These are phyloP conservation scores for Coreius guichenoti DNA, from an alignment of 2,797 vertebrate species.

Conservation along the genomic window DNA sequence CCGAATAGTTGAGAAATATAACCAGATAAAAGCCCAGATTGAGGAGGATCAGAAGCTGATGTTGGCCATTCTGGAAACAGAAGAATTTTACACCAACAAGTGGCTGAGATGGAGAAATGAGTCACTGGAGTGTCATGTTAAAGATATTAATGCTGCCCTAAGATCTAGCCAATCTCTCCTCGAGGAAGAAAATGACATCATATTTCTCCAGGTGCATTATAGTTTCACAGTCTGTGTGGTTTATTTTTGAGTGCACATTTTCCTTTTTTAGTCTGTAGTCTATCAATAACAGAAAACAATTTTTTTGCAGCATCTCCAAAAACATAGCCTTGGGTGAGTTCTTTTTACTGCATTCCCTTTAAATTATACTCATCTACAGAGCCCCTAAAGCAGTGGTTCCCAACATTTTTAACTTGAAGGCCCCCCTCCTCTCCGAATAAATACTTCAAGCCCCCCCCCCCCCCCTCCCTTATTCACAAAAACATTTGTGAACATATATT, in stretches of 20 bases:
- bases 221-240: neutral
- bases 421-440: too few species aligned
- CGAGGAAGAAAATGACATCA: slow-evolving; percentile 65
- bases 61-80: slow-evolving; percentile 78
- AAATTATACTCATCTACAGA: neutral
- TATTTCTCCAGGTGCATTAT: slow-evolving; percentile 49
- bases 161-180: slow-evolving; percentile 71
- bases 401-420: too few species aligned
- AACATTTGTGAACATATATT: too few species aligned
- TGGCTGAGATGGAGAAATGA: slow-evolving; percentile 73
- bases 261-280: neutral
- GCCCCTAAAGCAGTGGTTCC: neutral
- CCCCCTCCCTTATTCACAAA: too few species aligned
- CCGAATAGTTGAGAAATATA: slow-evolving; percentile 76
- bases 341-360: slow-evolving; percentile 4
- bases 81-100: slow-evolving; percentile 71
- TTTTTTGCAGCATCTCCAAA: slow-evolving; percentile 72
- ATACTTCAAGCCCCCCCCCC: too few species aligned
- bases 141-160: slow-evolving; percentile 71
- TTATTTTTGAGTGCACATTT: neutral
- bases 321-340: slow-evolving; percentile 75
- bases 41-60: slow-evolving; percentile 79
- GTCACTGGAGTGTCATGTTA: slow-evolving; percentile 69
- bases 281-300: slow-evolving; percentile 8
- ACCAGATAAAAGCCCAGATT: slow-evolving; percentile 72